A percentile compares a stretch with the other conserved stretches of the same genome.
phyloP scores from a whole-genome alignment of 1,140 invertebrate species.

The Tetragnatha versicolor region DNA sequence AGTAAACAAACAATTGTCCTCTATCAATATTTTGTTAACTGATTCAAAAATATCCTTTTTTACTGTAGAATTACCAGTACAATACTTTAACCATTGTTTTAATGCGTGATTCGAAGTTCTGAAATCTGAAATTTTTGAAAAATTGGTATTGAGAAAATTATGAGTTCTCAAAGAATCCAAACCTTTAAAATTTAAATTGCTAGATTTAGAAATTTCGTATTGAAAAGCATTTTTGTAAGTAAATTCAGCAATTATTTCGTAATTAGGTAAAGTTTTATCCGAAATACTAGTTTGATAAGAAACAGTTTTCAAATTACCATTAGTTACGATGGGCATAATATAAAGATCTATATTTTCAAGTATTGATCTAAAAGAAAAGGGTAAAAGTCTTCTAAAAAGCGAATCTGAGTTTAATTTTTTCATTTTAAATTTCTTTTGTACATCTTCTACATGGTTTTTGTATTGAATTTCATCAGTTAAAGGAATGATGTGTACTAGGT shows the following conservation, averaged over 20 bases:
- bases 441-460: neutral
- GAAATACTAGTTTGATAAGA: constrained; percentile 3
- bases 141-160: neutral
- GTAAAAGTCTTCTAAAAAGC: neutral
- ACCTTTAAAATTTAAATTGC: neutral
- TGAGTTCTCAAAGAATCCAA: neutral
- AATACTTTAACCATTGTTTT: too few relatives aligned
- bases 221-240: neutral
- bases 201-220: constrained; percentile 12
- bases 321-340: neutral
- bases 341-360: neutral
- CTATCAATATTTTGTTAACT: neutral
- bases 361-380: neutral
- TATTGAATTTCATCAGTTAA: neutral
- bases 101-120: too few relatives aligned
- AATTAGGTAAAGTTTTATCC: neutral
- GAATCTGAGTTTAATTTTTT: neutral
- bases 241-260: neutral
- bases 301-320: neutral
- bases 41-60: neutral
- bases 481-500: neutral
- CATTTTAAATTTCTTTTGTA: constrained; percentile 3
- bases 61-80: too few relatives aligned
- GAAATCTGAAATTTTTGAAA: neutral
- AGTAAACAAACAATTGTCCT: neutral